These are phyloP conservation scores for Tamandua tetradactyla DNA, from an alignment of 2,797 vertebrate species.

Conservation along the genomic window DNA sequence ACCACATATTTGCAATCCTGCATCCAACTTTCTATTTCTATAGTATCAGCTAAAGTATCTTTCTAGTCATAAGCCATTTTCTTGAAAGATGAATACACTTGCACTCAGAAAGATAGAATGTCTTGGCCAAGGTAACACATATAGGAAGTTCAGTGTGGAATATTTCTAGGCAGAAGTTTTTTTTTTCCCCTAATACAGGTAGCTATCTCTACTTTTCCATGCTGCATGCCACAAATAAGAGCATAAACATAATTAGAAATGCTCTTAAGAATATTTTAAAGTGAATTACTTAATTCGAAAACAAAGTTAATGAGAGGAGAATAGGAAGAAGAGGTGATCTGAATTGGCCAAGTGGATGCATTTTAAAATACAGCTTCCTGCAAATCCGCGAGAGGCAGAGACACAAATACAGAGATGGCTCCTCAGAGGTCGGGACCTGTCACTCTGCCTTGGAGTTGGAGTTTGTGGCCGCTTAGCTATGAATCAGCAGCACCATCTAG, in stretches of 20 bases:
- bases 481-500: slow-evolving; percentile 85
- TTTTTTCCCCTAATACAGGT: not conserved
- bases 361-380: slow-evolving; percentile 44
- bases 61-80: not conserved
- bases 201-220: not conserved
- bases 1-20: not conserved
- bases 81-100: not conserved
- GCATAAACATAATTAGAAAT: slow-evolving; percentile 58
- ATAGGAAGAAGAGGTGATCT: not conserved
- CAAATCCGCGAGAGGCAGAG: not conserved
- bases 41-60: not conserved
- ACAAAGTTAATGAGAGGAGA: slow-evolving; percentile 44
- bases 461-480: not conserved
- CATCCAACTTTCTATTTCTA: not conserved
- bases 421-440: not conserved
- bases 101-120: not conserved
- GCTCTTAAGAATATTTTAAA: slow-evolving; percentile 54
- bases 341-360: not conserved
- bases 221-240: not conserved
- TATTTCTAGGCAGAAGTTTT: not conserved
- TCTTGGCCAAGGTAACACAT: not conserved
- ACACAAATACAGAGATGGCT: not conserved
- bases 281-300: slow-evolving; percentile 55
- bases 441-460: not conserved
- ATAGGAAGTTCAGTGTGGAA: not conserved